Evolutionary conservation across 2,888 invertebrate species (phyloP).

Genomic region (Hyalella azteca): DNA sequence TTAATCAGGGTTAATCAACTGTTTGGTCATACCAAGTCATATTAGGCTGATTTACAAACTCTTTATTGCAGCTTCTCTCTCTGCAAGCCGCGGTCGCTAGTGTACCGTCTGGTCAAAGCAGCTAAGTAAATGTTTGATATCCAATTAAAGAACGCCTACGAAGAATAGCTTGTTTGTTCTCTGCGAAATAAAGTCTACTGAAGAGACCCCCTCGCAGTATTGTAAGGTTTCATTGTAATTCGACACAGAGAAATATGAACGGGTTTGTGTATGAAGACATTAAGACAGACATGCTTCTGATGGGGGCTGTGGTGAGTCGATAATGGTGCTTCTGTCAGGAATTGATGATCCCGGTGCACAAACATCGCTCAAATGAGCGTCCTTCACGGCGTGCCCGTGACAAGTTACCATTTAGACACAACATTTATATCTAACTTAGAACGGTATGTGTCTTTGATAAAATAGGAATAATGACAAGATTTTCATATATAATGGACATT

Average conservation of each 20-base stretch:
- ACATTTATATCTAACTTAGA: no score
- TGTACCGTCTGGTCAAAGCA: background rate
- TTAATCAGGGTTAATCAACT: no score
- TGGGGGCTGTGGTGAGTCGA: background rate
- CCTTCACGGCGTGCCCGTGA: no score
- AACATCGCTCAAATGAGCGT: background rate
- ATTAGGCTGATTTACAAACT: no score
- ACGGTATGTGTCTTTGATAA: no score
- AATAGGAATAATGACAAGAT: no score
- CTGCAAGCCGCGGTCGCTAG: no score
- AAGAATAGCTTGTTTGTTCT: background rate
- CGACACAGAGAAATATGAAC: slow-evolving; percentile 14
- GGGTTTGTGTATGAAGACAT: slow-evolving; percentile 8
- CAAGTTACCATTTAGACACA: no score
- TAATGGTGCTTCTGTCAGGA: background rate
- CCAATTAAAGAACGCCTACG: background rate
- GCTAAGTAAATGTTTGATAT: slow-evolving; percentile 1
- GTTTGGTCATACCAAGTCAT: no score
- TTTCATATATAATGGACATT: no score
- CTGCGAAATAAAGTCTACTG: background rate
- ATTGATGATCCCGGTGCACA: background rate
- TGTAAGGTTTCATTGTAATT: slow-evolving; percentile 28
- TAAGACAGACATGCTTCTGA: slow-evolving; percentile 18
- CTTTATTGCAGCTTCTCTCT: no score
- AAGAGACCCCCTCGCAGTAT: background rate